Evolutionary conservation across 2,888 invertebrate species (phyloP).

Genomic region (Drosophila acutilabella): DNA sequence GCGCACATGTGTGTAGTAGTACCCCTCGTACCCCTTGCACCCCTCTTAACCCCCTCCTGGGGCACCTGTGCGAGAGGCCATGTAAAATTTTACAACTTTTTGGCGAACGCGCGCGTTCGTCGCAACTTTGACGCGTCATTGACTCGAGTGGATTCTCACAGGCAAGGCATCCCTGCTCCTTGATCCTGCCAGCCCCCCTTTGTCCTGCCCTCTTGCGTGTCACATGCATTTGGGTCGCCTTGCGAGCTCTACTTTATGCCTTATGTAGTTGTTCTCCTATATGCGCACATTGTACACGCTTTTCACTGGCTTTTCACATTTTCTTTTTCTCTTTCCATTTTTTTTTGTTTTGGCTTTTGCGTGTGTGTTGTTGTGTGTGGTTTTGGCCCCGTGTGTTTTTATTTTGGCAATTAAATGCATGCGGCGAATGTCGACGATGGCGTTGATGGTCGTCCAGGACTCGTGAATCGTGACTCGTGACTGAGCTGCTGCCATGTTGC

Average conservation of each 20-base stretch:
- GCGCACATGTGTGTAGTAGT: slow-evolving; percentile 76
- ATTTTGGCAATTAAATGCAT: slow-evolving; percentile 84
- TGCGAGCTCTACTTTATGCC: slow-evolving; percentile 65
- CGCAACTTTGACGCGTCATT: slow-evolving; percentile 80
- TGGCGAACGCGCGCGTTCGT: slow-evolving; percentile 61
- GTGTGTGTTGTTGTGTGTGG: slow-evolving; percentile 24
- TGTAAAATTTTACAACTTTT: slow-evolving; percentile 82
- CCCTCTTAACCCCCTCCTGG: slow-evolving; percentile 1
- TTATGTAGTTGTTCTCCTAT: slow-evolving; percentile 59
- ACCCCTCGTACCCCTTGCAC: not conserved
- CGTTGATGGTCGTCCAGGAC: slow-evolving; percentile 71
- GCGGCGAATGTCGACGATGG: slow-evolving; percentile 80
- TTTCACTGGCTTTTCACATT: slow-evolving; percentile 56
- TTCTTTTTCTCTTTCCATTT: slow-evolving; percentile 19
- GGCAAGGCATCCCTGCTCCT: slow-evolving; percentile 18
- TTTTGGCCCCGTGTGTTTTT: slow-evolving; percentile 63
- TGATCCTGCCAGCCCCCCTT: not conserved
- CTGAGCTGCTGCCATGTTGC: slow-evolving; percentile 76
- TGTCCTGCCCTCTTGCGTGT: slow-evolving; percentile 59
- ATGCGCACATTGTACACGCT: slow-evolving; percentile 74
- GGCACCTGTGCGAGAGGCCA: slow-evolving; percentile 71
- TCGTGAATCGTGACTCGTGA: slow-evolving; percentile 58
- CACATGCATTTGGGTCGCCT: slow-evolving; percentile 78
- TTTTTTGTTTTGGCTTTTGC: slow-evolving; percentile 44
- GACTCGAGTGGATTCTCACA: slow-evolving; percentile 72